Base-by-base conservation (phyloP, 2,888 invertebrate species). In the Torymus texanus region DNA sequence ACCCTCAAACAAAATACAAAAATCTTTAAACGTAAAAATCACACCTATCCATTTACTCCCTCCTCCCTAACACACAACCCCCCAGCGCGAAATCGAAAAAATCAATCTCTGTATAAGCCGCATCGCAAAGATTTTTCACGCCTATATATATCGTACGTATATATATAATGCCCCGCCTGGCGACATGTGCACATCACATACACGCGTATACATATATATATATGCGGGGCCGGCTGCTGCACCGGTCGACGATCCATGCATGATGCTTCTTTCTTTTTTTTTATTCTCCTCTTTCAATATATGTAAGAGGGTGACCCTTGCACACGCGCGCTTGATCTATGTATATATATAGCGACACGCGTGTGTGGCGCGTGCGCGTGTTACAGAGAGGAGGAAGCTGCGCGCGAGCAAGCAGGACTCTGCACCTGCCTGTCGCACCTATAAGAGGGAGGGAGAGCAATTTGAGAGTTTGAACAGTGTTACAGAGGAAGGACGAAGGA, bases 81-180 rank as follows among this genome's bases (percentile, higher is more conserved):
- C 67, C 51, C 53, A n/a, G 24, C 61, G 58, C 55, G 63, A 70
- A 70, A 70, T 76, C 62, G 50, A n/a, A 58, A 58, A 70, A 70
- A 51, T 56, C 10, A 70, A 18, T n/a, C 56, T n/a, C 51, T 18
- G 24, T 11, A 13, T 41, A 41, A 41, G 55, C 14, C 61, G 65
- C 58, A 53, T 53, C 53, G 58, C 2, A 21, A 21, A 10, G 62
- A 71, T 65, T 71, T 77, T 72, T 76, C 76, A 76, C 58, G 70
- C 50, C 75, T 59, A 55, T 41, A 41, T 41, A 41, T 41, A 41
- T 41, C 3, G 29, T 8, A 41, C 10, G 41, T 41, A 41, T 41
- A 8, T 41, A 41, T 41, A 41, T 21, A 21, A 21, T 41, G 41
- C 41, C 41, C 41, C 41, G 41, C 41, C 41, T 8, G 8, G 5